These are phyloP conservation scores for Drosophila parvula DNA, from an alignment of 1,140 invertebrate species.

Conservation along the genomic window DNA sequence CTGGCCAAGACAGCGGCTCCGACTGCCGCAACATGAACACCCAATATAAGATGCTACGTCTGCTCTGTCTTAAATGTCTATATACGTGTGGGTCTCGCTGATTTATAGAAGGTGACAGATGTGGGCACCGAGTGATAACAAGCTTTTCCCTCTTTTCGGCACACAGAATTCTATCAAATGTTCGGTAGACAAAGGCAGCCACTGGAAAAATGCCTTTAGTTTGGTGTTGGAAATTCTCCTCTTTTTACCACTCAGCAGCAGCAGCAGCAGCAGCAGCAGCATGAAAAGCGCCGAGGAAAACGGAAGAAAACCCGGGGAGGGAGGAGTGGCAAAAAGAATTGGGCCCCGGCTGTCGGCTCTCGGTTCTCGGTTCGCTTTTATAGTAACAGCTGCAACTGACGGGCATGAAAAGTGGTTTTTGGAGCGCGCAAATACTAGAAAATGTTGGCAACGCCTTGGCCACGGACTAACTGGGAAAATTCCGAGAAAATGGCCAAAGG, in stretches of 20 bases:
- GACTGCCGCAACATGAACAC: slow-evolving; percentile 49
- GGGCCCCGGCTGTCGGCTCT: slow-evolving; percentile 49
- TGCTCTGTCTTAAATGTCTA: slow-evolving; percentile 22
- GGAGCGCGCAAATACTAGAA: slow-evolving; percentile 63
- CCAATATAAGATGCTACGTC: slow-evolving; percentile 36
- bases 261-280: slow-evolving; percentile 13
- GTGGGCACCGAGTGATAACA: slow-evolving; percentile 79
- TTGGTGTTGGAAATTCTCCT: slow-evolving; percentile 46
- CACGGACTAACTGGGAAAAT: slow-evolving; percentile 28
- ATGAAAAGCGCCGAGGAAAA: neutral
- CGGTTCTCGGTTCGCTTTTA: slow-evolving; percentile 40
- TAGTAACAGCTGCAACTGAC: slow-evolving; percentile 80
- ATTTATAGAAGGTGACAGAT: slow-evolving; percentile 83
- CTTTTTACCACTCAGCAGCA: slow-evolving; percentile 22
- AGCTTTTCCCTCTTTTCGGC: slow-evolving; percentile 50
- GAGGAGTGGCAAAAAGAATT: slow-evolving; percentile 37
- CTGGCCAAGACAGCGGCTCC: slow-evolving; percentile 30
- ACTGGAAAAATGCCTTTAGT: slow-evolving; percentile 65
- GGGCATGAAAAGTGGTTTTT: slow-evolving; percentile 81
- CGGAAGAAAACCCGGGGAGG: neutral
- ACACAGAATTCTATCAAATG: slow-evolving; percentile 57
- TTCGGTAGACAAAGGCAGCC: slow-evolving; percentile 51
- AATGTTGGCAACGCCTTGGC: slow-evolving; percentile 48
- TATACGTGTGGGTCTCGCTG: slow-evolving; percentile 58
- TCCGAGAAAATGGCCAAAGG: slow-evolving; percentile 15